These are phyloP conservation scores for Doryteuthis pealeii DNA, from an alignment of 1,140 invertebrate genomes.

Conservation along the genomic window DNA sequence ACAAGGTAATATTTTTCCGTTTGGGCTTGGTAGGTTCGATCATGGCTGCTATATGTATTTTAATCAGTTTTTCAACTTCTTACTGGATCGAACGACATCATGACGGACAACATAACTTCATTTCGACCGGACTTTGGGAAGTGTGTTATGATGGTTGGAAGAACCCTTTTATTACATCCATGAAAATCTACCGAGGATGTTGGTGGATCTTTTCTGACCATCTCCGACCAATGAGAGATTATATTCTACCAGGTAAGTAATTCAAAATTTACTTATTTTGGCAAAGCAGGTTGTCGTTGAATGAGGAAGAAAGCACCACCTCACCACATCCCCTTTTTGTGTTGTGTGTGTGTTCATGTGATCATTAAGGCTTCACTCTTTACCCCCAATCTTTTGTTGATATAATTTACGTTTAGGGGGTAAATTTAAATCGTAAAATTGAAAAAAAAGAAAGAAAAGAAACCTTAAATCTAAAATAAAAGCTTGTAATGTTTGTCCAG, in stretches of 20 bases:
- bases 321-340: too few relatives aligned
- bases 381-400: too few relatives aligned
- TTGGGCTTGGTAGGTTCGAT: background rate
- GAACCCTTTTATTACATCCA: constrained; percentile 85
- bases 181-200: constrained; percentile 85
- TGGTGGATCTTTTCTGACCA: constrained; percentile 88
- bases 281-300: too few relatives aligned
- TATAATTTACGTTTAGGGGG: too few relatives aligned
- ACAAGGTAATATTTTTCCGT: background rate
- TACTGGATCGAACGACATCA: background rate
- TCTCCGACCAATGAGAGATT: constrained; percentile 86
- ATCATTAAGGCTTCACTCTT: too few relatives aligned
- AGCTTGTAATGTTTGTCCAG: too few relatives aligned
- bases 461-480: too few relatives aligned
- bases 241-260: constrained; percentile 74
- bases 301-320: too few relatives aligned
- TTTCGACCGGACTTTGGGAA: constrained; percentile 90
- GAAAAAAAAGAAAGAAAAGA: too few relatives aligned
- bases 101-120: constrained; percentile 61
- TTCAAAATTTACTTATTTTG: too few relatives aligned
- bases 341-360: too few relatives aligned
- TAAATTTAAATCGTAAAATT: too few relatives aligned
- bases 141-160: constrained; percentile 89
- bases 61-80: background rate
- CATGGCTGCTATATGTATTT: background rate